phyloP scores from a whole-genome alignment of 2,888 invertebrate species.

The Drosophila testacea region DNA sequence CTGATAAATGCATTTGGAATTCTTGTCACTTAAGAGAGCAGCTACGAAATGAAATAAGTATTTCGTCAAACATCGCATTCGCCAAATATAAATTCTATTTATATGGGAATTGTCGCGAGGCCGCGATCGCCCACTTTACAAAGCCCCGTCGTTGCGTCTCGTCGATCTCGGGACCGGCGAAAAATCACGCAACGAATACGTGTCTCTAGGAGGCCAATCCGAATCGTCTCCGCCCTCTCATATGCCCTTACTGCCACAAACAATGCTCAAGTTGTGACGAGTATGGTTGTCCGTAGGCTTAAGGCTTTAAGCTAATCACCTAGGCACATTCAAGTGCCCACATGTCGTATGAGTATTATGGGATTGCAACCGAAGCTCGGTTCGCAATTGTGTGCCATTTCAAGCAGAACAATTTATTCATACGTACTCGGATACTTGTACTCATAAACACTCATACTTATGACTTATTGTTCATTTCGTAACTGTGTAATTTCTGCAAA shows the following conservation, averaged over 20 bases:
- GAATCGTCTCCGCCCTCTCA: not conserved
- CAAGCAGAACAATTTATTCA: conserved; percentile 14
- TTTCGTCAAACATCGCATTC: conserved; percentile 42
- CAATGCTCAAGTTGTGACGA: conserved; percentile 2
- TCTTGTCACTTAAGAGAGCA: conserved; percentile 3
- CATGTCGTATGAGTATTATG: conserved; percentile 26
- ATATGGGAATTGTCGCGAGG: conserved; percentile 71
- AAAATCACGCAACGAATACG: conserved; percentile 40
- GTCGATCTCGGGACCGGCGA: conserved; percentile 16
- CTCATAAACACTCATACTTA: conserved; percentile 5
- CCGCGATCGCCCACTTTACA: conserved; percentile 64
- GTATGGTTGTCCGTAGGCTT: conserved; percentile 9
- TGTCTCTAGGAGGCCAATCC: conserved; percentile 41
- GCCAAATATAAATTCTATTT: conserved; percentile 69
- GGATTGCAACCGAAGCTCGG: conserved; percentile 1
- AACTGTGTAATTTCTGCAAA: conserved; percentile 24
- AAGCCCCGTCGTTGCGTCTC: conserved; percentile 2
- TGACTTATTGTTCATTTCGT: conserved; percentile 10
- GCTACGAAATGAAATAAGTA: conserved; percentile 30
- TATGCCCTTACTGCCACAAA: not conserved
- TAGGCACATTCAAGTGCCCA: conserved; percentile 22
- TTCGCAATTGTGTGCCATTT: conserved; percentile 16
- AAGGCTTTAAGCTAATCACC: conserved; percentile 32
- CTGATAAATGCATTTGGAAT: conserved; percentile 1
- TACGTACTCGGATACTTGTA: not conserved